Evolutionary conservation across 2,113 vertebrate genomes (phyloP), one percentile per base, ranked within the genome.

Genomic region (Pelecanus crispus): DNA sequence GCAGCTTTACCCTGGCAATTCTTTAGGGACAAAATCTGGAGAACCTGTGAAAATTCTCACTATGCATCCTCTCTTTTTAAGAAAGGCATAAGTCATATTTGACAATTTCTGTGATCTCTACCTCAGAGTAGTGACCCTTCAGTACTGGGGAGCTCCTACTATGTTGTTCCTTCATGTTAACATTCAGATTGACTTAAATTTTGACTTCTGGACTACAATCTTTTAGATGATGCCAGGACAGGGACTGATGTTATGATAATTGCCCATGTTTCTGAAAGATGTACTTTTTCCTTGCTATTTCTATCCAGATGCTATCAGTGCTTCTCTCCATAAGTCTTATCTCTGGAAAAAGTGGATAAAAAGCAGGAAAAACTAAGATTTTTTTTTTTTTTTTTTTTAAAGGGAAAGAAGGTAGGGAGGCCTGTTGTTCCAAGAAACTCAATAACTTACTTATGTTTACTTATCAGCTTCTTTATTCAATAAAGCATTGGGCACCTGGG

Each of bases 21-120:
- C 31, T 42, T 21, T 3, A 31, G 14, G 19, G 17, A 50, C 0
- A 0, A 83, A 74, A 40, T 22, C 55, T 73, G n/a, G 21, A 66
- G 24, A 90, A 73, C 13, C 13, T 66, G 13, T 73, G 34, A 81
- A 83, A 81, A 52, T 52, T 81, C 28, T 86, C n/a, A 20, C 16
- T 36, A 9, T 0, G 1, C 17, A 40, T 45, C n/a, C 20, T 67
- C 24, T 53, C 45, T 78, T 92, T 81, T 29, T n/a, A 61, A 73
- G 55, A 62, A 45, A 67, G 17, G 16, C 1, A 0, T 19, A 66
- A 81, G 38, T 38, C 7, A 13, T 19, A 36, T 36, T 36, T 59
- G 42, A 80, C 14, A 47, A 59, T 88, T 91, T 88, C 75, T 92
- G 20, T 34, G 29, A 49, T 71, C 47, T 62, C 47, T 81, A 4